Conservation (phyloP, 2,888 invertebrate genomes). For the Dusona sp. region DNA sequence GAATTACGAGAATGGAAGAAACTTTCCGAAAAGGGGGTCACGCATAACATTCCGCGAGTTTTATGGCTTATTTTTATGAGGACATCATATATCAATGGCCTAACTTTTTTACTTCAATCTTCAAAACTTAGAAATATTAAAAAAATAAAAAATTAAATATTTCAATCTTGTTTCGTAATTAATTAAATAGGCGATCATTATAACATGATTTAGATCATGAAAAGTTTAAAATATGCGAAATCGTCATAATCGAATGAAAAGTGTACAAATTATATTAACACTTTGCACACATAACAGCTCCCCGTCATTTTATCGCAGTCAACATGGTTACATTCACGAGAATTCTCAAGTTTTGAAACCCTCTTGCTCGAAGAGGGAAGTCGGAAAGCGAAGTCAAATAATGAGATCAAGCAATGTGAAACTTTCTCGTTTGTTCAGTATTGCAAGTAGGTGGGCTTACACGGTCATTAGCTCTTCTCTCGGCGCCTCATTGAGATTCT, state of each 20-base stretch:
- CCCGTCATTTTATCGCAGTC: neutral
- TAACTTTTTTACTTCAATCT: neutral
- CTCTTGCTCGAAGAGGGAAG: neutral
- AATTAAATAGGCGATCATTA: neutral
- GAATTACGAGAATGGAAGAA: neutral
- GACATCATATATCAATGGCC: neutral
- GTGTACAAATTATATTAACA: neutral
- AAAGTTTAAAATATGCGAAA: neutral
- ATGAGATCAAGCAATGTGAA: slow-evolving; percentile 4
- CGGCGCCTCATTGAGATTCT: neutral
- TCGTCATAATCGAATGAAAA: neutral
- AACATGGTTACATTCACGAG: neutral
- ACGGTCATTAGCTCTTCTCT: neutral
- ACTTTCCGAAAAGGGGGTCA: neutral
- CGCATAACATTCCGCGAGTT: neutral
- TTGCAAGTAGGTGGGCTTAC: neutral
- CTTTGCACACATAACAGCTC: neutral
- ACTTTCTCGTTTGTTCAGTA: slow-evolving; percentile 8
- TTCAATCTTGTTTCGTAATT: neutral
- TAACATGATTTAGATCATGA: neutral
- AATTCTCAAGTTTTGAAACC: neutral
- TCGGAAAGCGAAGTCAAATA: neutral
- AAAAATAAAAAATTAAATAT: too few species aligned
- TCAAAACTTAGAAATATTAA: too few species aligned
- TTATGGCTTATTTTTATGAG: neutral